phyloP scores from a whole-genome alignment of 2,888 invertebrate species.

The Polyommatus icarus region DNA sequence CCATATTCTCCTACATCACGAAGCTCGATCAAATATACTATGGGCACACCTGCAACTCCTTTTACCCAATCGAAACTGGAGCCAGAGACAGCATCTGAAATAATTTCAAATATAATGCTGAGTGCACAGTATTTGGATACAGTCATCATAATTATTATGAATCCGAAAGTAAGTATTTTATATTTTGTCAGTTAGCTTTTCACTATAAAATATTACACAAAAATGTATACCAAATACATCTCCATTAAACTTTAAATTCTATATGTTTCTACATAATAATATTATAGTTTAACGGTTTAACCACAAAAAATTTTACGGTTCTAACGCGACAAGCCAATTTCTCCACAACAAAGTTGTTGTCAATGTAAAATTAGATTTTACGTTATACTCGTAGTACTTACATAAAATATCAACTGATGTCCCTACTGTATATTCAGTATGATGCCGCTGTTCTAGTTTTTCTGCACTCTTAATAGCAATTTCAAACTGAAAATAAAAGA shows the following conservation, averaged over 20 bases:
- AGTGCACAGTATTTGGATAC: no score
- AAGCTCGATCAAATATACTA: constrained; percentile 76
- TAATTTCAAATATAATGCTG: neutral
- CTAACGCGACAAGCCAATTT: neutral
- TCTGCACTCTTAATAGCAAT: constrained; percentile 45
- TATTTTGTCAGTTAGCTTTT: no score
- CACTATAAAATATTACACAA: no score
- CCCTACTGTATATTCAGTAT: constrained; percentile 45
- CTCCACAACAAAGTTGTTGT: neutral
- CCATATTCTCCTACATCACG: constrained; percentile 73
- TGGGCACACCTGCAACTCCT: constrained; percentile 65
- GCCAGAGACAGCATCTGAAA: constrained; percentile 63
- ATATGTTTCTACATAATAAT: no score
- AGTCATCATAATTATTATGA: no score
- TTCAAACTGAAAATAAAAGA: constrained; percentile 44
- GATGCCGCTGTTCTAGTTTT: constrained; percentile 42
- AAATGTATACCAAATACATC: no score
- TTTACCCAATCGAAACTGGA: constrained; percentile 76
- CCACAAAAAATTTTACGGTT: neutral
- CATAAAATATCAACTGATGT: constrained; percentile 48
- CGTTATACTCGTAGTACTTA: constrained; percentile 38
- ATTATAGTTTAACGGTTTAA: no score
- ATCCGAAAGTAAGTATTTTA: no score
- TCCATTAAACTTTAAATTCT: no score
- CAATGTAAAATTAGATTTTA: neutral